These are phyloP conservation scores for Hylaeus anthracinus DNA, from an alignment of 1,140 invertebrate species.

Conservation along the genomic window DNA sequence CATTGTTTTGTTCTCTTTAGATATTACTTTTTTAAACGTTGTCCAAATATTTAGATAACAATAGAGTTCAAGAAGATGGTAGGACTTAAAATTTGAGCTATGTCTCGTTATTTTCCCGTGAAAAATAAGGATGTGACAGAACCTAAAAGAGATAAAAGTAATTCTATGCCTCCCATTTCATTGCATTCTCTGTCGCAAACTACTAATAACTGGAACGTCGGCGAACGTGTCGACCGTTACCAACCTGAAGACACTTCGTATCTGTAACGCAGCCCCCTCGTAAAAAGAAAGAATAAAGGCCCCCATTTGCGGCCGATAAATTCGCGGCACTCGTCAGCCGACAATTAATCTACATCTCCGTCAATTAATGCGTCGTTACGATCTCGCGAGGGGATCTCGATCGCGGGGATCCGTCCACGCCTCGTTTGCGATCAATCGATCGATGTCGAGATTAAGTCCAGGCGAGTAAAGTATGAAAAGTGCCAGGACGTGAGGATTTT, in stretches of 20 bases:
- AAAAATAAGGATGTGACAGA: no score
- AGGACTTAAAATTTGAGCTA: no score
- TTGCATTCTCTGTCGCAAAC: no score
- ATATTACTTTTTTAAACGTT: no score
- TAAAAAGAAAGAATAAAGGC: neutral
- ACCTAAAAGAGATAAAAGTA: no score
- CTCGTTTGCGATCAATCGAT: constrained; percentile 10
- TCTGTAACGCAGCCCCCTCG: no score
- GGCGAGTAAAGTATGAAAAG: neutral
- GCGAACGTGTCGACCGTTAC: neutral
- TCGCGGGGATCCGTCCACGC: constrained; percentile 14
- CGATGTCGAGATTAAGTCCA: constrained; percentile 24
- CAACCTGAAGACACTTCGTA: no score
- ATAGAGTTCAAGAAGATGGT: no score
- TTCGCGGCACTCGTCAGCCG: neutral
- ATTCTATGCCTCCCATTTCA: no score
- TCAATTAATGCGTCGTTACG: constrained; percentile 33
- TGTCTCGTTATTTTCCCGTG: no score
- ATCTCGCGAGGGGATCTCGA: constrained; percentile 15
- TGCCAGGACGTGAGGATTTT: neutral
- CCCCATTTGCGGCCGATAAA: constrained; percentile 10
- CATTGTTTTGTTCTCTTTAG: no score
- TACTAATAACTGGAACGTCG: neutral
- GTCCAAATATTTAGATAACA: no score
- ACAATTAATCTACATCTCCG: constrained; percentile 42